phyloP scores from a whole-genome alignment of 2,888 invertebrate genomes.

The Smittia aterrima region DNA sequence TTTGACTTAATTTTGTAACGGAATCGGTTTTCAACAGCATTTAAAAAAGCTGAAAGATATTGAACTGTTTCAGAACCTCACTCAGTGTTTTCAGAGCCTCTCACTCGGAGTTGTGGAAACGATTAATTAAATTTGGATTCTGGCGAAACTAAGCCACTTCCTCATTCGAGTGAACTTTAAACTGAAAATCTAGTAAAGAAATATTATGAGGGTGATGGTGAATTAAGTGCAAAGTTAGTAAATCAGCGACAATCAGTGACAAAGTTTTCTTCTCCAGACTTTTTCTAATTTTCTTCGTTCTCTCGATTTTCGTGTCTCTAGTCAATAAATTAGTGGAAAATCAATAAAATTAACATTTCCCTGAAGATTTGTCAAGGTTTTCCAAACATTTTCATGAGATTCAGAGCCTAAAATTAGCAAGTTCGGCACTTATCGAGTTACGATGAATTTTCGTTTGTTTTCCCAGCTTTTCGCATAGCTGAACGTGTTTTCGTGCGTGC shows the following conservation, averaged over 20 bases:
- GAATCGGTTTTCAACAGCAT: no score
- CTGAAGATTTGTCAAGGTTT: background rate
- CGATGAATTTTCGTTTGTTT: background rate
- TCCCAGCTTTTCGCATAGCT: background rate
- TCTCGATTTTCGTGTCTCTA: background rate
- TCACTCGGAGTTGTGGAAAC: no score
- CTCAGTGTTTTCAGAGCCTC: no score
- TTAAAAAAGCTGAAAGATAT: no score
- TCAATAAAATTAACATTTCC: conserved; percentile 12
- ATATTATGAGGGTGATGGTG: background rate
- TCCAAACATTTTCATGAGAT: background rate
- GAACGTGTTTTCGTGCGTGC: background rate
- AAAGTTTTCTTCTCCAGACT: background rate
- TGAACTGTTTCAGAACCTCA: no score
- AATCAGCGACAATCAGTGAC: background rate
- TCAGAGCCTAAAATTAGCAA: background rate
- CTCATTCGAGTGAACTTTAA: background rate
- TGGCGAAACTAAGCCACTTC: background rate
- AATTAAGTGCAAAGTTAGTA: background rate
- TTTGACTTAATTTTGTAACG: no score
- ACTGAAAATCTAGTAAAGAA: background rate
- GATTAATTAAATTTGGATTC: background rate
- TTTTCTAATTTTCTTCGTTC: background rate
- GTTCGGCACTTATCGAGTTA: background rate
- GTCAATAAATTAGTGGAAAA: conserved; percentile 13